Evolutionary conservation across 2,113 vertebrate species (phyloP), one percentile per base, ranked within the genome.

Genomic region (Gnathonemus longibarbis): DNA sequence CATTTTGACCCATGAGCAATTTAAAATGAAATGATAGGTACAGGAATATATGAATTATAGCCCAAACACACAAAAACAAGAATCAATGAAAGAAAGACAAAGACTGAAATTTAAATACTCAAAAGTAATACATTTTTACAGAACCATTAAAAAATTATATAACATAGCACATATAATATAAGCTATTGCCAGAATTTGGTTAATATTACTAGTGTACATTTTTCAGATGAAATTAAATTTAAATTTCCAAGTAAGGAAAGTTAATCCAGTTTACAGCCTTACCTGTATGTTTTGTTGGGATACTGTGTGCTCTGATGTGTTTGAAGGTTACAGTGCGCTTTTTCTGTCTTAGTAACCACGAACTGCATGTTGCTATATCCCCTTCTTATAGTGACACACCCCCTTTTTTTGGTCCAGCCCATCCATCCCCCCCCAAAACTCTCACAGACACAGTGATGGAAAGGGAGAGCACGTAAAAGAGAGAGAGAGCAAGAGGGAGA

Each of bases 351-450:
- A 56, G 92, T 91, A 93, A 89, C 92, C 93, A 92, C 92, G 93
- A 92, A 92, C 92, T 94, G 91, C 93, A 95, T 89, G 90, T 93
- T 93, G 92, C 91, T 93, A 91, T 89, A 92, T 90, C 90, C 91
- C 90, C 91, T 92, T 95, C 94, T 96, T 96, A 96, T 96, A 96
- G 91, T 56, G 91, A 93, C 93, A 93, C 93, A 93, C 94, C 94
- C 87, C 95, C 95, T 95, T 94, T 93, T 92, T 92, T 91, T 94
- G 90, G 90, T 90, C 89, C 93, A 91, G 88, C 90, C 90, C 90
- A 46, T 90, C 84, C 52, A 77, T 74, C 70, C 90, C 88, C 89
- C 91, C 92, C 58, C 88, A 93, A 92, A 93, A 95, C 90, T 93
- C 92, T 90, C 35, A 42, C 21, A 90, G 58, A 90, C 53, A 58